Percentiles rank a stretch among this genome's conserved stretches.
Evolutionary conservation across 2,888 invertebrate species (phyloP).

Genomic region (Willowsia nigromaculata): DNA sequence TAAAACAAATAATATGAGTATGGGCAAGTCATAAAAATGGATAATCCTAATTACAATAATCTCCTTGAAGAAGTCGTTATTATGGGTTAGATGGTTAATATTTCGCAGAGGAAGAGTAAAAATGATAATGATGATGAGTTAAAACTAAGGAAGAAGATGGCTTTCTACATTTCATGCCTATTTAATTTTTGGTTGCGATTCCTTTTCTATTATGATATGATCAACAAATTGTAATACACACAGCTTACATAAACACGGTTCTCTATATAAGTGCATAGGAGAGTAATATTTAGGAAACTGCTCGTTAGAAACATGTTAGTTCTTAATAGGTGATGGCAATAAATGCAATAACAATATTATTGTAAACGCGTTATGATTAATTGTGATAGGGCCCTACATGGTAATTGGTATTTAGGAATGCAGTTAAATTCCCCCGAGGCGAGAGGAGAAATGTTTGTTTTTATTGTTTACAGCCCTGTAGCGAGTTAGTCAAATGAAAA

Average conservation of each 20-base stretch:
- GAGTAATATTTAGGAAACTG: background rate
- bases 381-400: slow-evolving; percentile 32
- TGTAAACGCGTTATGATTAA: slow-evolving; percentile 41
- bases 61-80: slow-evolving; percentile 12
- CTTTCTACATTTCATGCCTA: slow-evolving; percentile 31
- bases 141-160: slow-evolving; percentile 19
- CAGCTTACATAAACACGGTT: background rate
- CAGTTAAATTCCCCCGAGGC: slow-evolving; percentile 51
- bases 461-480: slow-evolving; percentile 38
- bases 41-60: slow-evolving; percentile 40
- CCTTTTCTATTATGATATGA: background rate
- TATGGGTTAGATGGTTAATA: slow-evolving; percentile 22
- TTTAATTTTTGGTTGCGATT: slow-evolving; percentile 24
- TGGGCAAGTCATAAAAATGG: slow-evolving; percentile 31
- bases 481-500: slow-evolving; percentile 40
- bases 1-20: slow-evolving; percentile 24
- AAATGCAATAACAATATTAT: slow-evolving; percentile 27
- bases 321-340: slow-evolving; percentile 18
- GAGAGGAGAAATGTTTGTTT: slow-evolving; percentile 51
- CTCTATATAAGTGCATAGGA: background rate
- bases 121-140: background rate
- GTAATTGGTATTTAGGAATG: slow-evolving; percentile 47
- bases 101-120: slow-evolving; percentile 13
- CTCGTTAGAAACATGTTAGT: slow-evolving; percentile 39
- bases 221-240: background rate